Conservation (phyloP, 2,888 invertebrate genomes). For the Drosophila glabriapex region DNA sequence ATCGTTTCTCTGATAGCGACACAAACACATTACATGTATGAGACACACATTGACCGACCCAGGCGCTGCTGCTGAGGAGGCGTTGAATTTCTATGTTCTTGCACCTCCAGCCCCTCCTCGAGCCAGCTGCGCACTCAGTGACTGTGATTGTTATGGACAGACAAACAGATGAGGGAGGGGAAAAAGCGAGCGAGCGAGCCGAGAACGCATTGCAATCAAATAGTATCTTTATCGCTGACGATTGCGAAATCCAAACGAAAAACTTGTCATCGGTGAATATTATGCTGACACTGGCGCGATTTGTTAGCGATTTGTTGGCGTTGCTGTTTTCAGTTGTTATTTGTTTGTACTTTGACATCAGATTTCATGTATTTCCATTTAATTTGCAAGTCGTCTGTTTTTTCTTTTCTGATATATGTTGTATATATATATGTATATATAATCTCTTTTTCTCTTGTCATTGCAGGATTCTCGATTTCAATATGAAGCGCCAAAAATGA, state of each 20-base stretch:
- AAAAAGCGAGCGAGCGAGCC: neutral
- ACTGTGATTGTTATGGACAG: constrained; percentile 24
- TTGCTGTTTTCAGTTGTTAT: constrained; percentile 17
- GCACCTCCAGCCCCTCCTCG: neutral
- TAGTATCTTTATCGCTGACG: constrained; percentile 74
- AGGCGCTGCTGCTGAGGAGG: constrained; percentile 22
- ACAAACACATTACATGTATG: constrained; percentile 24
- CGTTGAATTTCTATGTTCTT: constrained; percentile 71
- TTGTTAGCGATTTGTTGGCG: constrained; percentile 46
- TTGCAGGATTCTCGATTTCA: constrained; percentile 79
- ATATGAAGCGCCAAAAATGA: constrained; percentile 81
- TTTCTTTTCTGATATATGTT: constrained; percentile 18
- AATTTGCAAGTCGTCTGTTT: constrained; percentile 60
- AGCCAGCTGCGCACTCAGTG: constrained; percentile 24
- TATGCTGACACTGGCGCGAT: constrained; percentile 68
- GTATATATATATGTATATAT: constrained; percentile 18
- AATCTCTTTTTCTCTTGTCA: constrained; percentile 25
- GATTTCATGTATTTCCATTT: constrained; percentile 79
- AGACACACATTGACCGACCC: constrained; percentile 24
- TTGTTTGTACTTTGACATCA: constrained; percentile 64
- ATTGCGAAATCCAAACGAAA: constrained; percentile 76
- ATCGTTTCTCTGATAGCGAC: constrained; percentile 42
- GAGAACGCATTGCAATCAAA: constrained; percentile 46
- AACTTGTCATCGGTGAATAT: constrained; percentile 77
- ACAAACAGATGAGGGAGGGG: neutral